phyloP scores from a whole-genome alignment of 2,113 vertebrate species.

The Callospermophilus lateralis region DNA sequence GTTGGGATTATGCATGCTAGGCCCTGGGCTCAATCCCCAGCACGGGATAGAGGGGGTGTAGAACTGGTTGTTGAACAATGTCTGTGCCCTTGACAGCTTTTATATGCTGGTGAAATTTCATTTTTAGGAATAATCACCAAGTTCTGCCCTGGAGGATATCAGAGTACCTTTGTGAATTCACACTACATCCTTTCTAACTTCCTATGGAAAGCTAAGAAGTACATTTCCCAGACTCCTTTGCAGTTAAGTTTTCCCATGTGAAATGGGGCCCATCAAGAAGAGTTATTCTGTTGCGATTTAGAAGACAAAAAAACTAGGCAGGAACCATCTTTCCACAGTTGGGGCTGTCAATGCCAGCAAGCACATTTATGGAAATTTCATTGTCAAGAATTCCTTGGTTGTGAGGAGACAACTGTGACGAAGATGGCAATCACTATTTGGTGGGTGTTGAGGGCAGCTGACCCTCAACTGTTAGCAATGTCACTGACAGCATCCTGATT shows the following conservation, averaged over 20 bases:
- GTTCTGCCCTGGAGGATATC: not conserved
- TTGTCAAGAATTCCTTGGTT: not conserved
- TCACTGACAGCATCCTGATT: not conserved
- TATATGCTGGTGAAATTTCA: not conserved
- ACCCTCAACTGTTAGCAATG: not conserved
- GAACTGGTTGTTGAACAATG: not conserved
- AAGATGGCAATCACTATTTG: not conserved
- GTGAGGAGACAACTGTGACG: not conserved
- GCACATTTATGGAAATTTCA: not conserved
- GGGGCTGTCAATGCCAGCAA: not conserved
- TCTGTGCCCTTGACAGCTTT: not conserved
- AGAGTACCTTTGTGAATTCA: not conserved
- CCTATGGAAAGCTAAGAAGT: slow-evolving; percentile 5
- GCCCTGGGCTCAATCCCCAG: too few species aligned
- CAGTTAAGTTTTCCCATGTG: not conserved
- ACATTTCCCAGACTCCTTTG: slow-evolving; percentile 30
- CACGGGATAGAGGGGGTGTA: too few species aligned
- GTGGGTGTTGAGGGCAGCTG: not conserved
- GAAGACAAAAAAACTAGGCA: not conserved
- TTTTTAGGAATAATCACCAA: not conserved
- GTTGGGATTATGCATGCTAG: not conserved
- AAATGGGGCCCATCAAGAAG: not conserved
- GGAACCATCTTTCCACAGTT: not conserved
- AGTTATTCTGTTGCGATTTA: not conserved
- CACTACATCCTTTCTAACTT: not conserved